Evolutionary conservation across 2,797 vertebrate species (phyloP), one percentile per base, ranked within the genome.

Genomic region (Anas flavirostris): DNA sequence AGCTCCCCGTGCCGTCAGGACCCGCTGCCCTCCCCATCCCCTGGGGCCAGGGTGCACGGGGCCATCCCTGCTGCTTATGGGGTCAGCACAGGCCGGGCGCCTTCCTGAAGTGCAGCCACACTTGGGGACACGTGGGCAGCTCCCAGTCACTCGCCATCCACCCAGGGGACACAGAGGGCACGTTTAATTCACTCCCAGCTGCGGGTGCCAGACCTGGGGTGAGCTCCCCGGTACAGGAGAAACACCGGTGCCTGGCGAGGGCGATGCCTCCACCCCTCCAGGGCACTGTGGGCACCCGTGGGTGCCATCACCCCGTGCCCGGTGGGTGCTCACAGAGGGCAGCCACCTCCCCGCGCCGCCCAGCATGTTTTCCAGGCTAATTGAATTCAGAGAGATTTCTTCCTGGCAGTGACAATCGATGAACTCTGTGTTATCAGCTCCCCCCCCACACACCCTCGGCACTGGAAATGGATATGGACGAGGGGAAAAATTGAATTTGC

Each of bases 401-500:
- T 96, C 92, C 94, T n/a, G 19, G 94, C 90, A 91, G 48, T 60
- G 56, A 48, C 63, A 92, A 94, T 97, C 94, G 77, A 97, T 96
- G 91, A 84, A 72, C 70, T 63, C 64, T 2, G 1, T 77, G 93
- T 94, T 93, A 89, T 69, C 73, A 58, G 33, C 35, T 37, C 83
- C 25, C 50, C 50, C 46, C 53, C 2, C 1, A 41, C 1, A 41
- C 82, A 28, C 13, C 50, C 55, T 59, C 43, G 41, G 88, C n/a
- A 16, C 76, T 55, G 50, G 25, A 55, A 89, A 94, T 88, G 78
- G 89, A 86, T 82, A 94, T 7, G 85, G 87, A 88, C 7, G 4
- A 91, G 80, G 60, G 93, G 77, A 50, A 84, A 90, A 90, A 97
- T 97, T 94, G 96, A 92, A 96, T 97, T 96, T 96, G 94, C 22